phyloP scores from a whole-genome alignment of 2,797 vertebrate species.

The Lycodopsis pacificus region DNA sequence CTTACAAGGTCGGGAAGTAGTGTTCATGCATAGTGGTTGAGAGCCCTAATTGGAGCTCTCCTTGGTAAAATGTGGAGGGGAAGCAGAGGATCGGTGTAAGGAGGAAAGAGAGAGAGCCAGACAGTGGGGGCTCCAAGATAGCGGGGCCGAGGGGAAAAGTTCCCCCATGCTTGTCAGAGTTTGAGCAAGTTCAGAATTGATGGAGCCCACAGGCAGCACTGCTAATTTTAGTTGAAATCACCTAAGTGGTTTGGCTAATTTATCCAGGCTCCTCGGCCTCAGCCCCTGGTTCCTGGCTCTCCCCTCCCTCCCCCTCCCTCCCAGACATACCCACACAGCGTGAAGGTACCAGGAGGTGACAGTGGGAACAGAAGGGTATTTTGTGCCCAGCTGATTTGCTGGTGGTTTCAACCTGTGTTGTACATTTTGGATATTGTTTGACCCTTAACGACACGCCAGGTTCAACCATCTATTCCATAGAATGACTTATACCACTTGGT shows the following conservation, averaged over 20 bases:
- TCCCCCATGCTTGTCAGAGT: constrained; percentile 84
- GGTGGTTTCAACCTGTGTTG: constrained; percentile 69
- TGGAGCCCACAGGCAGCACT: constrained; percentile 83
- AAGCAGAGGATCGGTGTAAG: constrained; percentile 56
- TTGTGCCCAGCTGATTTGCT: constrained; percentile 85
- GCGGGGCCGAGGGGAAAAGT: constrained; percentile 70
- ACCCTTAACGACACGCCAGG: constrained; percentile 66
- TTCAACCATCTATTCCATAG: constrained; percentile 59
- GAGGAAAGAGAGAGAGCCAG: constrained; percentile 61
- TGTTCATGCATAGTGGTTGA: constrained; percentile 41
- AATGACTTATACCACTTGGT: constrained; percentile 36
- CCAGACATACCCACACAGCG: constrained; percentile 80
- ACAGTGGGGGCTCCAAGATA: constrained; percentile 72
- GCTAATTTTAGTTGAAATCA: constrained; percentile 88
- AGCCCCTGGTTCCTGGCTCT: constrained; percentile 79
- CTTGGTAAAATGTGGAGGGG: constrained; percentile 45
- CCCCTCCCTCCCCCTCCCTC: constrained; percentile 44
- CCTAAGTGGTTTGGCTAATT: constrained; percentile 87
- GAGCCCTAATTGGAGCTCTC: constrained; percentile 67
- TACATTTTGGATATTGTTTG: constrained; percentile 76
- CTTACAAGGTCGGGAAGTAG: constrained; percentile 5
- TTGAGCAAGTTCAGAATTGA: constrained; percentile 85
- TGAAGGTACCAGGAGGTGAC: constrained; percentile 85
- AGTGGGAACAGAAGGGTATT: constrained; percentile 85
- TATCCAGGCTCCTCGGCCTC: constrained; percentile 84